Conservation (phyloP, 1,140 invertebrate species). For the Triops cancriformis region DNA sequence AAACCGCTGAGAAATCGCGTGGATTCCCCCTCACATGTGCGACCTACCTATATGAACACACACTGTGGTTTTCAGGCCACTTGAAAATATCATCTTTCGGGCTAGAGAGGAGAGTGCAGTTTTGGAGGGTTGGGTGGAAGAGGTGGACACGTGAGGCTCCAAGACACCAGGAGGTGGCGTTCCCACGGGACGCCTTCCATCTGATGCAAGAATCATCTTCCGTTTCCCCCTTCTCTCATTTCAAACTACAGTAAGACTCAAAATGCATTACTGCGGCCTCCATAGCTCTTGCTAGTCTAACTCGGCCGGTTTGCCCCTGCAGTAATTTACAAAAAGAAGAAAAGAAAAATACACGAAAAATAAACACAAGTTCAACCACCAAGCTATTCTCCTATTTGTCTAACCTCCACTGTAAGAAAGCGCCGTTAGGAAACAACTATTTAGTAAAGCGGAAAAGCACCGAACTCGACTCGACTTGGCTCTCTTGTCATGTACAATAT, state of each 20-base stretch:
- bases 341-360: too few species aligned
- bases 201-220: not conserved
- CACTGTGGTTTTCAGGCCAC: not conserved
- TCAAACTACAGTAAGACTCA: not conserved
- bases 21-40: not conserved
- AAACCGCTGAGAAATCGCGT: not conserved
- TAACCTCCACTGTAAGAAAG: not conserved
- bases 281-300: not conserved
- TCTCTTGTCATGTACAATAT: not conserved
- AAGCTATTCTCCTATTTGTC: not conserved
- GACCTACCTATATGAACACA: not conserved
- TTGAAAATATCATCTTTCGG: not conserved
- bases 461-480: not conserved
- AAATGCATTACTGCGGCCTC: not conserved
- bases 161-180: not conserved
- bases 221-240: not conserved
- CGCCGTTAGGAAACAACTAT: too few species aligned
- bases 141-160: not conserved
- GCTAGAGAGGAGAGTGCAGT: not conserved
- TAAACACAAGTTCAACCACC: too few species aligned
- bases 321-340: too few species aligned
- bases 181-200: not conserved
- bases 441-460: not conserved
- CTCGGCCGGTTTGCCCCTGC: too few species aligned
- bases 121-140: not conserved